These are phyloP conservation scores for Lathronympha strigana DNA, from an alignment of 2,888 invertebrate species.

Conservation along the genomic window DNA sequence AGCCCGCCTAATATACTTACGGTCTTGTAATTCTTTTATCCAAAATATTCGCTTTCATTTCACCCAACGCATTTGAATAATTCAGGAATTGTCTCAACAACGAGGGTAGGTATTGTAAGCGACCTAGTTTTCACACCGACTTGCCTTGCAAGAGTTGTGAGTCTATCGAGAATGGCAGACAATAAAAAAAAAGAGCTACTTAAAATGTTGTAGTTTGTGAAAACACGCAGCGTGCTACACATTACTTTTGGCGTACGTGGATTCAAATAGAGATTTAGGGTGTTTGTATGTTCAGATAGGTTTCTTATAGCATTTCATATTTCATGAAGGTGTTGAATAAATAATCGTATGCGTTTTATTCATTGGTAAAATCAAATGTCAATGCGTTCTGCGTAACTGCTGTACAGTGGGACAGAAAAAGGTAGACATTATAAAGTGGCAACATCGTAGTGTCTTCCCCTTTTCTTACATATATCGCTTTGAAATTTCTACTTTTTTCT, in stretches of 20 bases:
- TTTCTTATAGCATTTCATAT: too few relatives aligned
- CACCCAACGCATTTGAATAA: slow-evolving; percentile 15
- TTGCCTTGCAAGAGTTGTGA: slow-evolving; percentile 7
- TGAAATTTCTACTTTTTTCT: too few relatives aligned
- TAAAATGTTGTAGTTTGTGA: slow-evolving; percentile 10
- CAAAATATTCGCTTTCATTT: slow-evolving; percentile 10
- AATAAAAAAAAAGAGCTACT: slow-evolving; percentile 24
- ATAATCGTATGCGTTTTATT: too few relatives aligned
- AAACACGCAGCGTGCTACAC: neutral
- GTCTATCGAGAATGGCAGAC: slow-evolving; percentile 21
- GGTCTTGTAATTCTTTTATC: slow-evolving; percentile 4
- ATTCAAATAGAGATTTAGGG: too few relatives aligned
- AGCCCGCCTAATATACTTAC: neutral
- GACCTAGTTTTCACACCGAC: slow-evolving; percentile 28
- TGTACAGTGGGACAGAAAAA: too few relatives aligned
- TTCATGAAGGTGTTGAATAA: too few relatives aligned
- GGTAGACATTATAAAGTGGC: too few relatives aligned
- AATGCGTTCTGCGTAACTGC: too few relatives aligned
- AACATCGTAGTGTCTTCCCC: too few relatives aligned
- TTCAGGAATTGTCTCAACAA: slow-evolving; percentile 20
- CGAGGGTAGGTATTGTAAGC: slow-evolving; percentile 20
- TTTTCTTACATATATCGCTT: too few relatives aligned
- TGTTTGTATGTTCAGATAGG: too few relatives aligned
- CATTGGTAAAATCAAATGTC: too few relatives aligned
- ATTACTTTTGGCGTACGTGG: neutral